Base-by-base conservation (phyloP, 1,140 invertebrate genomes). In the Leptinotarsa texana region DNA sequence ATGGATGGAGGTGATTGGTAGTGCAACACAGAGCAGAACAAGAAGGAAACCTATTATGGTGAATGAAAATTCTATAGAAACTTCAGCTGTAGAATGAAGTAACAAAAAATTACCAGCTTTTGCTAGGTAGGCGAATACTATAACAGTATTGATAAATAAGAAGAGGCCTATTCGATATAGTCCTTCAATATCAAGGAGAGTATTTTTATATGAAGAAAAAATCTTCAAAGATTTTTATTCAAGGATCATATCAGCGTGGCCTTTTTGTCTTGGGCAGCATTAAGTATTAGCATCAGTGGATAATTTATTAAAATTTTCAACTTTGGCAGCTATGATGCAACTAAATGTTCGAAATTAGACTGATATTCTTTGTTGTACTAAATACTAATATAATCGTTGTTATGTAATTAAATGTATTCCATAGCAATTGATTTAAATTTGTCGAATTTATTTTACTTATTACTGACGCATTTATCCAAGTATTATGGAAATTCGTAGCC, bases 1-100 rank as follows among this genome's bases (percentile, higher is more conserved):
- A 77, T 94, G 93, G 93, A 91, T 94, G 88, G 92, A 93, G 85
- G 92, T 93, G 2, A 92, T 93, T 72, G 89, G 88, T 78, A 92
- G 91, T 83, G 91, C 91, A 3, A 93, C 92, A 17, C 82, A 84
- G 57, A 80, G 77, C 65, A 81, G 79, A 75, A 72, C 73, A 47
- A 81, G 81, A 68, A 77, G 77, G 57, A 80, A 88, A 80, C 82
- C 57, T 5, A 21, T 42, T 33, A 51, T 84, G 24, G 82, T 85
- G 63, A 80, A 80, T 73, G 83, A 80, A 63, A 84, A 80, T 79
- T 82, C 74, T 57, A 85, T 83, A 74, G 84, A 81, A 82, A 83
- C 66, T 69, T 57, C 51, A 17, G n/a, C 13, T 57, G 51, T 15
- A 15, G 51, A 57, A 18, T 57, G 51, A 57, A 5, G 8, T 42